A percentile compares a stretch with the other conserved stretches of the same genome.
Evolutionary conservation across 2,888 invertebrate genomes (phyloP).

Genomic region (Epistrophella euchroma): DNA sequence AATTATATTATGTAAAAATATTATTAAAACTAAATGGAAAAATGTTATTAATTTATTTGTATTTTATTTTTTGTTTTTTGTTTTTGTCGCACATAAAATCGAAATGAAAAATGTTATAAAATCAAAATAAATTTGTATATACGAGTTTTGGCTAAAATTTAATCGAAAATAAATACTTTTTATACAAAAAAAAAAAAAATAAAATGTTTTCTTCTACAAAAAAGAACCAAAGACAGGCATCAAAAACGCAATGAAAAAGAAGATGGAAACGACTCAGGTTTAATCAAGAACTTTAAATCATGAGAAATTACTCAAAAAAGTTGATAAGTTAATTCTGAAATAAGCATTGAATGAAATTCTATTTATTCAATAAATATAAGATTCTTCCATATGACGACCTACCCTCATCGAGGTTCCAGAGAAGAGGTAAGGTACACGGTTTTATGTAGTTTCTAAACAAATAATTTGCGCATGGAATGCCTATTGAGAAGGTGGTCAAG

Average conservation of each 20-base stretch:
- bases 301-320: too few species aligned
- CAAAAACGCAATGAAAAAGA: not conserved
- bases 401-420: too few species aligned
- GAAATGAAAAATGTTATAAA: conserved; percentile 42
- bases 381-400: too few species aligned
- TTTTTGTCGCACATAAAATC: conserved; percentile 42
- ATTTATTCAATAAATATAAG: too few species aligned
- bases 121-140: conserved; percentile 45
- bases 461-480: too few species aligned
- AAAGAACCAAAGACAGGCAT: not conserved
- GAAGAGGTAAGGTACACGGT: too few species aligned
- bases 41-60: conserved; percentile 57
- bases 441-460: too few species aligned
- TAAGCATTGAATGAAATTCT: too few species aligned
- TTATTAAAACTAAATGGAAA: not conserved
- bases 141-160: conserved; percentile 57
- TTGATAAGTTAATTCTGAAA: too few species aligned
- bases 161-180: conserved; percentile 73
- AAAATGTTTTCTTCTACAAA: not conserved
- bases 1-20: conserved; percentile 11
- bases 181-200: conserved; percentile 57
- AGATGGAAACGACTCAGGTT: too few species aligned
- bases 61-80: conserved; percentile 15
- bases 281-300: too few species aligned
- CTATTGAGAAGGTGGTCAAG: too few species aligned